Evolutionary conservation across 2,888 invertebrate genomes (phyloP).

Genomic region (Mesochorus sp.): DNA sequence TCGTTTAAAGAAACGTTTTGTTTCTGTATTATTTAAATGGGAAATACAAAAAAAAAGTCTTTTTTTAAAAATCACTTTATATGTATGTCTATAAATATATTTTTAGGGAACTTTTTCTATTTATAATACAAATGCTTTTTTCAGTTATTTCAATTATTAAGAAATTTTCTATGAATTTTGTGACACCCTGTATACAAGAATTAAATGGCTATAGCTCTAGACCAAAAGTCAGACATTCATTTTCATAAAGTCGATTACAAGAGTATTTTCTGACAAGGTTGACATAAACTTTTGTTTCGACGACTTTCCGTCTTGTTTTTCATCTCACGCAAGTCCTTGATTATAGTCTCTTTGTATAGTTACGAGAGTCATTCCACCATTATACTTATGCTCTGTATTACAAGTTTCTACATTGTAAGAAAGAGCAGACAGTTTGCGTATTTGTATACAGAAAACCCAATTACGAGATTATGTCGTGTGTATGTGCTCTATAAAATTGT

Average conservation of each 20-base stretch:
- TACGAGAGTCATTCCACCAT: not conserved
- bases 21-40: too few species aligned
- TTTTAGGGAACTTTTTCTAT: too few species aligned
- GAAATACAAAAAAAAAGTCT: too few species aligned
- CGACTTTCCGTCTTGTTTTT: conserved; percentile 6
- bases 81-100: too few species aligned
- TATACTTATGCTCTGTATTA: not conserved
- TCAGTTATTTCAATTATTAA: too few species aligned
- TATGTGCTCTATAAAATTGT: conserved; percentile 5
- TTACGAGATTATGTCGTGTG: not conserved
- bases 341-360: not conserved
- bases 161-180: too few species aligned
- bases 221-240: conserved; percentile 23
- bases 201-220: not conserved
- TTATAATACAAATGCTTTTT: too few species aligned
- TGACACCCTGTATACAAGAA: conserved; percentile 13
- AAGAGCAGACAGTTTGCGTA: not conserved
- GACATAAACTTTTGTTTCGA: conserved; percentile 43
- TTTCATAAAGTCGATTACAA: conserved; percentile 40
- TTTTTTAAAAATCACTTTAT: too few species aligned
- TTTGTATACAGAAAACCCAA: conserved; percentile 1
- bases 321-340: not conserved
- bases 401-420: not conserved
- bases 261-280: not conserved
- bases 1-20: too few species aligned